Conservation (phyloP, 2,797 vertebrate genomes). For the Darevskia nairensis region DNA sequence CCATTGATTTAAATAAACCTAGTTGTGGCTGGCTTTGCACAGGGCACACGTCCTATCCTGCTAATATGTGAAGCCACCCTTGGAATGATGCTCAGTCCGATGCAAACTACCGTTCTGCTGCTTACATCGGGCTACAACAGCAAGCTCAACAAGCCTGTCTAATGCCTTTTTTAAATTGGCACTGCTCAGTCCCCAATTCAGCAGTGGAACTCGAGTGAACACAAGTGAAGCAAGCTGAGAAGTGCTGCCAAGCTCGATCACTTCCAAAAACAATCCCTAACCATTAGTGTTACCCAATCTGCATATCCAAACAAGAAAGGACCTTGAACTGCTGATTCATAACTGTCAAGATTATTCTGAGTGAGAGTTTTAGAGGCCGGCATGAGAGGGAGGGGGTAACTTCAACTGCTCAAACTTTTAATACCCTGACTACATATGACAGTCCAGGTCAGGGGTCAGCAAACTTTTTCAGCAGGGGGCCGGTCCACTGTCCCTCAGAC, state of each 20-base stretch:
- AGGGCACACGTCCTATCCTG: neutral
- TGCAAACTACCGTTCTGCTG: neutral
- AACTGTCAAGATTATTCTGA: neutral
- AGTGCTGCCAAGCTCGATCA: neutral
- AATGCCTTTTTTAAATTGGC: neutral
- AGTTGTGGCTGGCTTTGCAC: neutral
- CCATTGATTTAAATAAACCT: neutral
- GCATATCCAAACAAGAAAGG: neutral
- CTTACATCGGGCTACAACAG: neutral
- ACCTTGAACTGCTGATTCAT: neutral
- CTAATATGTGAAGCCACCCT: neutral
- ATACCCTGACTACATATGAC: neutral
- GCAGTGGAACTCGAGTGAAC: neutral
- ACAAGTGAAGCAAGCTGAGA: neutral
- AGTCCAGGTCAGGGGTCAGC: neutral
- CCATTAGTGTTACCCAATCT: neutral
- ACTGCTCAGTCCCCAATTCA: neutral
- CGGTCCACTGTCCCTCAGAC: too few species aligned
- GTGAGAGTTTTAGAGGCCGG: neutral
- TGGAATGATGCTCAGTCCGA: neutral
- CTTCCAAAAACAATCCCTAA: neutral
- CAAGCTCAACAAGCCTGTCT: neutral
- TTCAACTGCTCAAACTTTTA: neutral
- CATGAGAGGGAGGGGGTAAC: neutral
- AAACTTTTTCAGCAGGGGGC: too few species aligned